A percentile compares a stretch with the other conserved stretches of the same genome.
These are phyloP conservation scores for Neelides sp. DNA, from an alignment of 1,140 invertebrate species.

Conservation along the genomic window DNA sequence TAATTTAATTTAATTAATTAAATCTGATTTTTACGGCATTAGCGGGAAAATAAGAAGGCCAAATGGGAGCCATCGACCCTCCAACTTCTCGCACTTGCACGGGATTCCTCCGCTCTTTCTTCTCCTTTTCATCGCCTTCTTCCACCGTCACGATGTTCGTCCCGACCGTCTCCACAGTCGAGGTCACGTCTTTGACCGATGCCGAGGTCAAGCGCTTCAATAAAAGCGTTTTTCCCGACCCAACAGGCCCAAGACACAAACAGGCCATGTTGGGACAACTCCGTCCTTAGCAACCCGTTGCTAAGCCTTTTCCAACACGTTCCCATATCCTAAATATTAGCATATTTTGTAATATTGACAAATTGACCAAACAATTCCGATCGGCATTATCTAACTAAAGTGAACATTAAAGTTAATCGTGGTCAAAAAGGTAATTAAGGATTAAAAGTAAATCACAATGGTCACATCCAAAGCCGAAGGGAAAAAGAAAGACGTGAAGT, in stretches of 20 bases:
- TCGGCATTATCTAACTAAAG: too few relatives aligned
- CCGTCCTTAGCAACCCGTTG: too few relatives aligned
- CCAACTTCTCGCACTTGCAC: constrained; percentile 51
- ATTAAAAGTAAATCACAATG: too few relatives aligned
- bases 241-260: constrained; percentile 59
- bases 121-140: constrained; percentile 11
- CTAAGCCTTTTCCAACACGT: too few relatives aligned
- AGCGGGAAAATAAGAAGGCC: constrained; percentile 59
- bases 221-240: constrained; percentile 67
- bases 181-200: constrained; percentile 53
- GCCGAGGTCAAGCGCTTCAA: constrained; percentile 54
- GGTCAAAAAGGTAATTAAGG: too few relatives aligned
- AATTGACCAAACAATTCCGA: too few relatives aligned
- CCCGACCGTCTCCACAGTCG: constrained; percentile 61
- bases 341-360: too few relatives aligned
- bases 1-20: constrained; percentile 62
- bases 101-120: not conserved
- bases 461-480: too few relatives aligned
- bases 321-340: too few relatives aligned
- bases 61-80: constrained; percentile 62
- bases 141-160: constrained; percentile 55
- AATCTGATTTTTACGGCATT: constrained; percentile 53
- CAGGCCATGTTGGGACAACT: too few relatives aligned
- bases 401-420: too few relatives aligned
- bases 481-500: too few relatives aligned